Evolutionary conservation across 2,113 vertebrate genomes (phyloP).

Genomic region (Taurulus bubalis): DNA sequence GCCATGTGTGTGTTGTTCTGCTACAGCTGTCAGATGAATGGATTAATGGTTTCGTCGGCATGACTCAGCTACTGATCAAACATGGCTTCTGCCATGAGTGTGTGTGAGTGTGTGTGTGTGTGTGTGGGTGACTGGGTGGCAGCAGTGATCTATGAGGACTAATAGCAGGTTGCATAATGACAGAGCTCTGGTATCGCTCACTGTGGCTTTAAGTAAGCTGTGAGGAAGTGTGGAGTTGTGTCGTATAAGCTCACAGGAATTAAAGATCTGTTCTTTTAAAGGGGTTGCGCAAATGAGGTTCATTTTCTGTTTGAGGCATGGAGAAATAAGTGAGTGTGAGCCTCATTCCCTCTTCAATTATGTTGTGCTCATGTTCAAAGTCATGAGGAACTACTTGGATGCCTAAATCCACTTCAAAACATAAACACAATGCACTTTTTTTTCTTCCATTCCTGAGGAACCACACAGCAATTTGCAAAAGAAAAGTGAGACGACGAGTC

Average conservation of each 20-base stretch:
- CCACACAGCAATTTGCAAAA: background rate
- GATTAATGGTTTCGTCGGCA: conserved; percentile 30
- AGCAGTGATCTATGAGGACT: conserved; percentile 32
- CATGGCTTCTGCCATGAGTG: conserved; percentile 12
- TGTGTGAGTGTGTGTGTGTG: conserved; percentile 35
- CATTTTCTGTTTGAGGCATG: background rate
- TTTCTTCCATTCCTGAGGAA: background rate
- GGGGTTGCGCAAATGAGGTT: conserved; percentile 44
- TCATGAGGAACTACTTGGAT: conserved; percentile 2
- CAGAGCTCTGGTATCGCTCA: conserved; percentile 23
- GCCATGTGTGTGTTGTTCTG: conserved; percentile 3
- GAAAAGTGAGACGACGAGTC: background rate
- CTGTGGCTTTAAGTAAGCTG: conserved; percentile 23
- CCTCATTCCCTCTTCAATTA: background rate
- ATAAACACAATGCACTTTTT: background rate
- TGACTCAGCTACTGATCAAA: conserved; percentile 42
- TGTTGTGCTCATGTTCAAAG: background rate
- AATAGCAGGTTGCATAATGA: conserved; percentile 51
- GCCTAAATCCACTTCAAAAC: background rate
- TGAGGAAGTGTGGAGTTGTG: background rate
- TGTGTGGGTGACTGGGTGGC: conserved; percentile 18
- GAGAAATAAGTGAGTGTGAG: background rate
- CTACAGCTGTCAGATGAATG: conserved; percentile 25
- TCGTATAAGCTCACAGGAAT: background rate
- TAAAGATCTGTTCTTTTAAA: conserved; percentile 17